These are phyloP conservation scores for Volucella inflata DNA, from an alignment of 2,888 invertebrate genomes.

Conservation along the genomic window DNA sequence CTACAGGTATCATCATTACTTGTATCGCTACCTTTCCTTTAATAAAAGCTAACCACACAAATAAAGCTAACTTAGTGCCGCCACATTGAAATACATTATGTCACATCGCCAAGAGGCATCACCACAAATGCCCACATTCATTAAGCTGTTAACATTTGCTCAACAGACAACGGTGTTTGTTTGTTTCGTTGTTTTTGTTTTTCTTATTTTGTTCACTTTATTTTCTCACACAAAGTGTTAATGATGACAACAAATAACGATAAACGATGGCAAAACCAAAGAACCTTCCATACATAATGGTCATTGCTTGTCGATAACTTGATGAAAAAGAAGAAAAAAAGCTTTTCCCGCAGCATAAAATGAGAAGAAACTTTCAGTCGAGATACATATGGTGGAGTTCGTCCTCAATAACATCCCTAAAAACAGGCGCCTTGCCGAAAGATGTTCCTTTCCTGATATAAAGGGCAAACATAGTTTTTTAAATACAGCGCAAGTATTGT, in stretches of 20 bases:
- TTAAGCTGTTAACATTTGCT: slow-evolving; percentile 20
- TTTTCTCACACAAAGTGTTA: slow-evolving; percentile 55
- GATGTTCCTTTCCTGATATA: no score
- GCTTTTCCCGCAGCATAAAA: slow-evolving; percentile 11
- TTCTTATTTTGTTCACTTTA: slow-evolving; percentile 53
- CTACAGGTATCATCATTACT: slow-evolving; percentile 36
- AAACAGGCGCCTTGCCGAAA: background rate
- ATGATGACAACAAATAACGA: slow-evolving; percentile 41
- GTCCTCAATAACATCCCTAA: slow-evolving; percentile 59
- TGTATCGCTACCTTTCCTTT: background rate
- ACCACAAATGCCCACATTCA: slow-evolving; percentile 10
- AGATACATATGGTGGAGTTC: background rate
- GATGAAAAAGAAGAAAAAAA: background rate
- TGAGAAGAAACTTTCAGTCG: slow-evolving; percentile 4
- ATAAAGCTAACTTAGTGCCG: background rate
- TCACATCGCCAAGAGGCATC: slow-evolving; percentile 1
- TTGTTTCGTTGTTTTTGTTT: no score
- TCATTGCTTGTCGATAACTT: background rate
- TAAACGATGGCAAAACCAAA: slow-evolving; percentile 25
- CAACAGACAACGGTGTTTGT: slow-evolving; percentile 10
- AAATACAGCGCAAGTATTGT: no score
- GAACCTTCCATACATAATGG: background rate
- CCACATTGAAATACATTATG: slow-evolving; percentile 3
- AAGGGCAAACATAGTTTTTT: no score
- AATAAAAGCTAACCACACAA: background rate